Conservation (phyloP, 2,113 vertebrate genomes). For the Syngnathus scovelli region DNA sequence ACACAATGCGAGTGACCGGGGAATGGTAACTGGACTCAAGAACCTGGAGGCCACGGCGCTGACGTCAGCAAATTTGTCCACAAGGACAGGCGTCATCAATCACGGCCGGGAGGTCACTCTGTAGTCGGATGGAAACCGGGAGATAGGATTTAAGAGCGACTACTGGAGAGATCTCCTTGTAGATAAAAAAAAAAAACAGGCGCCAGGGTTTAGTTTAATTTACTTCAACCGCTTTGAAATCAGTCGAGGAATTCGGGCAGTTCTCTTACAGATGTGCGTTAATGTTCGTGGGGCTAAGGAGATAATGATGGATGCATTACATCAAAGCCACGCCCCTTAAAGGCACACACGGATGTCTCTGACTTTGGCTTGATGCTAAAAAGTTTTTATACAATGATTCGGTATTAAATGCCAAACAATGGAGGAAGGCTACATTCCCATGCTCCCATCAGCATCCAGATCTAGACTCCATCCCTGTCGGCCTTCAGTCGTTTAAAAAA, state of each 20-base stretch:
- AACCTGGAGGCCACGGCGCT: conserved; percentile 26
- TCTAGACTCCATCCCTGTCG: conserved; percentile 58
- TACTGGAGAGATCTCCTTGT: neutral
- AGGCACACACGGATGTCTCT: too few relatives aligned
- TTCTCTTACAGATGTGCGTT: neutral
- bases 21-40: conserved; percentile 51
- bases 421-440: conserved; percentile 66
- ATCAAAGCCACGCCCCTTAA: too few relatives aligned
- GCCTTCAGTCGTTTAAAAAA: conserved; percentile 66
- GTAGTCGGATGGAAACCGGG: conserved; percentile 21
- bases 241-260: neutral
- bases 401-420: too few relatives aligned
- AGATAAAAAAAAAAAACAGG: conserved; percentile 1
- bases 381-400: too few relatives aligned
- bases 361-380: too few relatives aligned
- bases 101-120: conserved; percentile 24
- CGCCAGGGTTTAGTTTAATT: neutral
- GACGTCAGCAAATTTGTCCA: conserved; percentile 45
- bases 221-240: neutral
- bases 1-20: neutral
- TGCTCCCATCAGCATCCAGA: conserved; percentile 72
- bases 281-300: conserved; percentile 7
- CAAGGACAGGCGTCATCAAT: conserved; percentile 33
- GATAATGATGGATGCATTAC: conserved; percentile 37
- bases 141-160: conserved; percentile 7